A percentile compares a stretch with the other conserved stretches of the same genome.
Evolutionary conservation across 2,888 invertebrate genomes (phyloP).

Genomic region (Silvanus unidentatus): DNA sequence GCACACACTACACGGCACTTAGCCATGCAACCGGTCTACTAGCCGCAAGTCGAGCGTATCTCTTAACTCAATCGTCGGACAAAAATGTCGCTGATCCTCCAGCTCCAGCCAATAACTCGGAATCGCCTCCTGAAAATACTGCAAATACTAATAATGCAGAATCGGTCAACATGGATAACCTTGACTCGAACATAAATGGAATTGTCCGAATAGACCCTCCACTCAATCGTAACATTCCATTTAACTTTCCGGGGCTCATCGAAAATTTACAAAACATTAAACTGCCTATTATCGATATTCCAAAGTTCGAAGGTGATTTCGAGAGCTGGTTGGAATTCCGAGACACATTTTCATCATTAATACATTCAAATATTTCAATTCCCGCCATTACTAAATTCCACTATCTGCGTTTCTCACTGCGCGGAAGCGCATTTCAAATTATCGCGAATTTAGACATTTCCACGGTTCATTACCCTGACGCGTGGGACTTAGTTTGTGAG

Average conservation of each 20-base stretch:
- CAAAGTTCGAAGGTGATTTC: conserved; percentile 9
- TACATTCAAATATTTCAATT: conserved; percentile 9
- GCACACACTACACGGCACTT: background rate
- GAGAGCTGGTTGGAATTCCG: conserved; percentile 10
- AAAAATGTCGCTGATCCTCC: no score
- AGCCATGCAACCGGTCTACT: background rate
- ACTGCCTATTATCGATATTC: conserved; percentile 6
- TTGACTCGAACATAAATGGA: no score
- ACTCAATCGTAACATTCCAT: no score
- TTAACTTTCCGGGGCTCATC: no score
- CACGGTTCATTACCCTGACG: conserved; percentile 11
- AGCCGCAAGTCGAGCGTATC: no score
- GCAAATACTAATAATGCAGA: no score
- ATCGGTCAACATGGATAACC: no score
- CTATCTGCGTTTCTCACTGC: conserved; percentile 13
- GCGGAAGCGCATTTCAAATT: conserved; percentile 10
- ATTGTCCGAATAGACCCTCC: no score
- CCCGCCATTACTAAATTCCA: conserved; percentile 14
- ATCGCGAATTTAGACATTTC: conserved; percentile 13
- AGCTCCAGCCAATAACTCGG: no score
- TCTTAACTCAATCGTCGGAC: no score
- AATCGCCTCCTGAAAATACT: no score
- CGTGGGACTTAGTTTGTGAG: conserved; percentile 15
- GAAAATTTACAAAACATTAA: background rate
- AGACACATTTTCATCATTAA: conserved; percentile 11